phyloP scores from a whole-genome alignment of 2,113 vertebrate species.

The Myotis brandtii region DNA sequence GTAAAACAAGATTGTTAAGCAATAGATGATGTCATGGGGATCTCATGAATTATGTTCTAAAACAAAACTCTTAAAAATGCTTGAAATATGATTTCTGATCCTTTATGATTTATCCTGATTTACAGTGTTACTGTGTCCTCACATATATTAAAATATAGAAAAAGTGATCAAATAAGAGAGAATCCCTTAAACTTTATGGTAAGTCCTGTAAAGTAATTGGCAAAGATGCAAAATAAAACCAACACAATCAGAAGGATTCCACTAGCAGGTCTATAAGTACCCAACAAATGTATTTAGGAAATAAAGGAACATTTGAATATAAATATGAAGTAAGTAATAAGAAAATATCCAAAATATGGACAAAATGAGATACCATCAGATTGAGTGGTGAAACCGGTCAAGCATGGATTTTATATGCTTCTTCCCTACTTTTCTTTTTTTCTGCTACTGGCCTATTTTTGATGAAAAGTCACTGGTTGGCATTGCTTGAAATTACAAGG shows the following conservation, averaged over 20 bases:
- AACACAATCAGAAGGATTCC: not conserved
- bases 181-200: not conserved
- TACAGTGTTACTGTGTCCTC: not conserved
- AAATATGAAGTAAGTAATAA: not conserved
- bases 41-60: not conserved
- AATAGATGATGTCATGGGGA: not conserved
- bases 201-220: constrained; percentile 25
- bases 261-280: not conserved
- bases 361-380: not conserved
- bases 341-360: not conserved
- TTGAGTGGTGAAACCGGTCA: not conserved
- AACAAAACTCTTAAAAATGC: not conserved
- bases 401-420: not conserved
- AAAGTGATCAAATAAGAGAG: constrained; percentile 18
- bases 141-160: constrained; percentile 36
- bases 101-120: constrained; percentile 2
- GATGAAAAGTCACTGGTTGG: not conserved
- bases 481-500: not conserved
- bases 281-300: not conserved
- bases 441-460: not conserved
- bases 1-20: not conserved
- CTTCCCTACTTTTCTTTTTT: too few relatives aligned
- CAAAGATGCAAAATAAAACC: constrained; percentile 23
- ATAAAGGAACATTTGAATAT: not conserved
- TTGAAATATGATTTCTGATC: constrained; percentile 9